Percentiles rank a stretch among this genome's conserved stretches.
These are phyloP conservation scores for Drosophila cognata DNA, from an alignment of 2,888 invertebrate species.

Conservation along the genomic window DNA sequence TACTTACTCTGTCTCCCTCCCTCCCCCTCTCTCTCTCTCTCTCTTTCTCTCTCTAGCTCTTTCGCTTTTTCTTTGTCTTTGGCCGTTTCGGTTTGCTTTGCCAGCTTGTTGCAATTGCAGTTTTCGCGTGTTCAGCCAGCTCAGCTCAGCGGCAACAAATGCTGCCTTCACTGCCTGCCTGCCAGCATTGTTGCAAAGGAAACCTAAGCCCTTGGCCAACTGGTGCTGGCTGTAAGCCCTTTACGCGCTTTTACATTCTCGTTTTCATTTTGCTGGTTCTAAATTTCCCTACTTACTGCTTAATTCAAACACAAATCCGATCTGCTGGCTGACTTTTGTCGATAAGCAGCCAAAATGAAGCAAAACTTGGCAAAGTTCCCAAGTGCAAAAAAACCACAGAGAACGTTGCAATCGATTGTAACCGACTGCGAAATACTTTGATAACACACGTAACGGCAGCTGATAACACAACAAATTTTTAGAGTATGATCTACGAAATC, in stretches of 20 bases:
- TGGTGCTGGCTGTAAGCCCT: slow-evolving; percentile 50
- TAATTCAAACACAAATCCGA: slow-evolving; percentile 77
- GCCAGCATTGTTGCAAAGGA: slow-evolving; percentile 64
- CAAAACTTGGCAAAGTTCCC: slow-evolving; percentile 59
- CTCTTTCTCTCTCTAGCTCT: background rate
- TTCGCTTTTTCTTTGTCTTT: background rate
- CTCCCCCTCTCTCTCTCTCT: background rate
- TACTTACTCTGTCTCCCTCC: slow-evolving; percentile 52
- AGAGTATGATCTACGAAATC: too few relatives aligned
- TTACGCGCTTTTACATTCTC: slow-evolving; percentile 47
- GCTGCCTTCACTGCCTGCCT: slow-evolving; percentile 67
- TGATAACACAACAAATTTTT: too few relatives aligned
- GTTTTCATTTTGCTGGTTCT: slow-evolving; percentile 49
- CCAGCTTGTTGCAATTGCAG: slow-evolving; percentile 46
- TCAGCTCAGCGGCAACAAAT: slow-evolving; percentile 52
- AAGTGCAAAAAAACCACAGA: background rate
- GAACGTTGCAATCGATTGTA: too few relatives aligned
- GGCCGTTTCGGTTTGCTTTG: background rate
- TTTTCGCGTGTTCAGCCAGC: slow-evolving; percentile 48
- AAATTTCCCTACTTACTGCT: slow-evolving; percentile 50
- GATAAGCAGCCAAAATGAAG: slow-evolving; percentile 69
- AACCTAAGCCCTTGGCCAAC: slow-evolving; percentile 46
- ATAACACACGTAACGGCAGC: too few relatives aligned
- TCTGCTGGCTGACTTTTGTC: slow-evolving; percentile 73
- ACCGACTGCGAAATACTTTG: too few relatives aligned